Evolutionary conservation across 2,113 vertebrate genomes (phyloP).

Genomic region (Antechinus stuartii): DNA sequence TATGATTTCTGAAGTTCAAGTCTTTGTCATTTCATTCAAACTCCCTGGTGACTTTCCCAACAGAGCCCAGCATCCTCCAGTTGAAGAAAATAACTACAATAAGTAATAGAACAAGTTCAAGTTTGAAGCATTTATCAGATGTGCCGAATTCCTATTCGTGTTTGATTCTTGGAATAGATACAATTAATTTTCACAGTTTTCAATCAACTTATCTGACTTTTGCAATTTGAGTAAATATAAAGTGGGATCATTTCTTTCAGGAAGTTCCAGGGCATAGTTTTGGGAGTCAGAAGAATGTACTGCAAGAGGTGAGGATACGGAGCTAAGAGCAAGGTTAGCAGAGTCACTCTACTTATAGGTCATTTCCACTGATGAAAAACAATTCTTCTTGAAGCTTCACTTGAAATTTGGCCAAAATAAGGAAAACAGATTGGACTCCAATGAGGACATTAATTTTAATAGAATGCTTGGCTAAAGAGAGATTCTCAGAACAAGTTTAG

Average conservation of each 20-base stretch:
- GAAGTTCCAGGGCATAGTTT: neutral
- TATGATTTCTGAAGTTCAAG: neutral
- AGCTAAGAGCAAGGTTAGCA: neutral
- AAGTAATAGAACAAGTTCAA: conserved; percentile 12
- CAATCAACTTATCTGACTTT: neutral
- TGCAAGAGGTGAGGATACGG: neutral
- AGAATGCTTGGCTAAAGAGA: neutral
- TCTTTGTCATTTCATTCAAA: neutral
- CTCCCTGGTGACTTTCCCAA: neutral
- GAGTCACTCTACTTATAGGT: neutral
- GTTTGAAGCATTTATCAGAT: neutral
- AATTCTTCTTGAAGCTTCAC: conserved; percentile 42
- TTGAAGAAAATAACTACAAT: conserved; percentile 28
- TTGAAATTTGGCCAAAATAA: conserved; percentile 48
- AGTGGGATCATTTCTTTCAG: neutral
- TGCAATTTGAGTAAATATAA: neutral
- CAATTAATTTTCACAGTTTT: neutral
- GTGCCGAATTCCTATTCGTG: conserved; percentile 25
- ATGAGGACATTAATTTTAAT: neutral
- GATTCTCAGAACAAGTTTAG: conserved; percentile 37
- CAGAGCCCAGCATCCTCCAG: neutral
- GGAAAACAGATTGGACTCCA: conserved; percentile 28
- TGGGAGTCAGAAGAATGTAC: conserved; percentile 46
- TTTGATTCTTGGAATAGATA: neutral
- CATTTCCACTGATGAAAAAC: neutral